These are phyloP conservation scores for Damaliscus lunatus DNA, from an alignment of 2,113 vertebrate species.

Conservation along the genomic window DNA sequence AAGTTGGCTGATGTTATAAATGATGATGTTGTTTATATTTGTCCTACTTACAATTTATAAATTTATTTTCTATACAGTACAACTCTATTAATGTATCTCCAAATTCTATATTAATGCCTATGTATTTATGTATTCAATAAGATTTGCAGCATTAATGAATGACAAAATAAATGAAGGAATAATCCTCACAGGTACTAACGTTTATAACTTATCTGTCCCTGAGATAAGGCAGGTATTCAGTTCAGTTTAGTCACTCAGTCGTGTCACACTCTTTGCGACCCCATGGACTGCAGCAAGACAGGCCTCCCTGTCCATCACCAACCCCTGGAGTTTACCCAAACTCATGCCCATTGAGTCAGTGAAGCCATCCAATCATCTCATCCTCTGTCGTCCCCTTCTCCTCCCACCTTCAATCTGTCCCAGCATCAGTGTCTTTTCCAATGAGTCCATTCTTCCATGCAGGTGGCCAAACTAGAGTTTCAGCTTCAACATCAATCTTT, in stretches of 20 bases:
- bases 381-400: too few species aligned
- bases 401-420: too few species aligned
- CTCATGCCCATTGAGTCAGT: too few species aligned
- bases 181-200: background rate
- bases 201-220: background rate
- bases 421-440: too few species aligned
- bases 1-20: background rate
- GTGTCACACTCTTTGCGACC: accelerated
- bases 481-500: too few species aligned
- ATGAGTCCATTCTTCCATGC: too few species aligned
- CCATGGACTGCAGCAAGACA: background rate
- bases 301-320: too few species aligned
- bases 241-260: background rate
- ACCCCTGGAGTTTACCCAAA: too few species aligned
- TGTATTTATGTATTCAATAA: background rate
- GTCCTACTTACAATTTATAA: background rate
- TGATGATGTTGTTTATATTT: background rate
- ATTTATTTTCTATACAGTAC: background rate
- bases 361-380: too few species aligned
- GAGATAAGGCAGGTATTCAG: background rate
- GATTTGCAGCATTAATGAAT: background rate
- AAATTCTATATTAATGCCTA: background rate
- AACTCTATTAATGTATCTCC: background rate
- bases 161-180: background rate
- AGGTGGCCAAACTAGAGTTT: too few species aligned